A percentile compares a stretch with the other conserved stretches of the same genome.
Conservation (phyloP, 2,888 invertebrate genomes). For the Eurois occulta region DNA sequence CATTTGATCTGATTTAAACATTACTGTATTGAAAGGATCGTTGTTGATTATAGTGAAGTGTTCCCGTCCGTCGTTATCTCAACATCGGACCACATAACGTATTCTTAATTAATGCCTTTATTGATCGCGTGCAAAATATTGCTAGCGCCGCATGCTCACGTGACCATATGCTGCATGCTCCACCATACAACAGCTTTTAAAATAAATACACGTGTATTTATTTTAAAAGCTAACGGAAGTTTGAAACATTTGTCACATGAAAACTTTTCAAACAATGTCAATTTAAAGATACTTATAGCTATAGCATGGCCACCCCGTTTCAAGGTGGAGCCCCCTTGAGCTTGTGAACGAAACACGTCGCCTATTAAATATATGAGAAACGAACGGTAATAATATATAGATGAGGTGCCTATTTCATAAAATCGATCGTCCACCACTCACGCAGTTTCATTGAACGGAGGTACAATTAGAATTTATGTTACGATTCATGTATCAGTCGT, state of each 20-base stretch:
- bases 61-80: conserved; percentile 70
- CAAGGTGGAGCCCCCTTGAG: conserved; percentile 37
- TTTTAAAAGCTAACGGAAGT: conserved; percentile 7
- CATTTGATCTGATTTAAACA: conserved; percentile 61
- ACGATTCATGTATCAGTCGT: conserved; percentile 52
- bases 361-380: conserved; percentile 46
- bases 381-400: conserved; percentile 31
- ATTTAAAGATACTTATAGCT: neutral
- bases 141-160: conserved; percentile 52
- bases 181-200: conserved; percentile 7
- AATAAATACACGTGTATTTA: conserved; percentile 14
- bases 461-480: conserved; percentile 69
- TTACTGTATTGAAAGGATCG: conserved; percentile 59
- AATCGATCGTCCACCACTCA: conserved; percentile 64
- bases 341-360: conserved; percentile 25
- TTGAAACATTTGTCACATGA: neutral
- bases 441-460: conserved; percentile 59
- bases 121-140: conserved; percentile 76
- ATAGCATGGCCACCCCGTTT: neutral
- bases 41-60: conserved; percentile 61
- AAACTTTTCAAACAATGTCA: neutral
- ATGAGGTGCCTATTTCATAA: conserved; percentile 52
- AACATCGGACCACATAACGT: conserved; percentile 67
- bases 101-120: conserved; percentile 78
- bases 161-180: conserved; percentile 43